A percentile compares a stretch with the other conserved stretches of the same genome.
Evolutionary conservation across 2,797 vertebrate genomes (phyloP).

Genomic region (Betta splendens): DNA sequence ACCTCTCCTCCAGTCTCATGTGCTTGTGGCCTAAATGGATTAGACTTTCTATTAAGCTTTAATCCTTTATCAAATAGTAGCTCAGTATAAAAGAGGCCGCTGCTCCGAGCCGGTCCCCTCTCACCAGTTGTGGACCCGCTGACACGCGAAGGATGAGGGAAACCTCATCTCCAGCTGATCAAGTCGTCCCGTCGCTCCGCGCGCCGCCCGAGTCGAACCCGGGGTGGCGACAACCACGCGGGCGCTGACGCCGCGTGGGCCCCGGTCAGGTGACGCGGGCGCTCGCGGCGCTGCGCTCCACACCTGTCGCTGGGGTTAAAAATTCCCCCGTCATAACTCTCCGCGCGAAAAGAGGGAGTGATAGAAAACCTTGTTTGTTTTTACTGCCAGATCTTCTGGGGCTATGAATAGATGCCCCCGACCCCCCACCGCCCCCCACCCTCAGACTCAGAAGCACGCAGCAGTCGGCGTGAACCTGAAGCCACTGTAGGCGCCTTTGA

Average conservation of each 20-base stretch:
- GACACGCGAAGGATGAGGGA: slow-evolving; percentile 60
- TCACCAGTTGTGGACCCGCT: slow-evolving; percentile 58
- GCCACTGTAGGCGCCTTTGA: slow-evolving; percentile 17
- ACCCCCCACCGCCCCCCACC: slow-evolving; percentile 39
- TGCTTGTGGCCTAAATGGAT: slow-evolving; percentile 55
- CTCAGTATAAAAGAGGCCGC: slow-evolving; percentile 54
- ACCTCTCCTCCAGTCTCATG: slow-evolving; percentile 57
- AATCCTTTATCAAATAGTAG: slow-evolving; percentile 59
- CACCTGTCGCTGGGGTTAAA: slow-evolving; percentile 79
- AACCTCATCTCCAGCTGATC: slow-evolving; percentile 63
- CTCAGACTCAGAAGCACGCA: slow-evolving; percentile 34
- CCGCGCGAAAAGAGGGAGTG: slow-evolving; percentile 77
- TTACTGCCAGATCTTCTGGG: slow-evolving; percentile 76
- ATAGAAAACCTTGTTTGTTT: slow-evolving; percentile 88
- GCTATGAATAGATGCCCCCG: slow-evolving; percentile 84
- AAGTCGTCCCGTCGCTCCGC: slow-evolving; percentile 39
- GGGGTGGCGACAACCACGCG: slow-evolving; percentile 60
- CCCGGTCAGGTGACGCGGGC: slow-evolving; percentile 72
- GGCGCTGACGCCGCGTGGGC: slow-evolving; percentile 50
- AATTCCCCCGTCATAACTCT: slow-evolving; percentile 77
- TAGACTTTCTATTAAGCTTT: slow-evolving; percentile 44
- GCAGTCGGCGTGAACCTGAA: slow-evolving; percentile 37
- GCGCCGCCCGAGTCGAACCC: slow-evolving; percentile 26
- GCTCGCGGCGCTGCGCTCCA: slow-evolving; percentile 43
- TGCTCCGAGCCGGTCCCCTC: slow-evolving; percentile 41